Evolutionary conservation across 2,888 invertebrate species (phyloP), one percentile per base, ranked within the genome.

Genomic region (Dryadula phaetusa): DNA sequence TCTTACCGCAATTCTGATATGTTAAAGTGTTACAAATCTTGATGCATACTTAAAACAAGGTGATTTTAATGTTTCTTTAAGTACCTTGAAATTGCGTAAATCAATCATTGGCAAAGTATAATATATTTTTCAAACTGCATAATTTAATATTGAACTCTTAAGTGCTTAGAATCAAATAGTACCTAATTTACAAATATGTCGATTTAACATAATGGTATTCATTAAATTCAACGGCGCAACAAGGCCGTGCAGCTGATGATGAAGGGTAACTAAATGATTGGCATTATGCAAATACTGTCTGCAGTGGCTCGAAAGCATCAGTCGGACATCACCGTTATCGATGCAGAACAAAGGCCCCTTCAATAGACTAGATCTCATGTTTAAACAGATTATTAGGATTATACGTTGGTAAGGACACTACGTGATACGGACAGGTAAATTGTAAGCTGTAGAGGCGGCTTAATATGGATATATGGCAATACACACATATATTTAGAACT

Each of bases 231-330:
- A 70, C 70, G 82, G 81, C 82, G 78, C 87, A 86, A 87, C 82
- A 82, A 81, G 84, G 85, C 89, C 86, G 82, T 82, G 80, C 70
- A 71, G 82, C 83, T 88, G 88, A 90, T 88, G 87, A 88, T 85
- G 83, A 76, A 76, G 81, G 84, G 83, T 85, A 86, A 86, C 82
- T 84, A 75, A 80, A 80, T 80, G 80, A 81, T 80, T 85, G 83
- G 85, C 86, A 88, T 89, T 90, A 90, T 89, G 90, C 86, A 86
- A 91, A 91, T 89, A 81, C 81, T 84, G 85, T 85, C 86, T 84
- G 82, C 81, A 78, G 79, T 77, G 77, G 79, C 76, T 77, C 77
- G 81, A 81, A 81, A 84, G 85, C 83, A 80, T 81, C 75, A 75
- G 76, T 77, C 77, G 78, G 77, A 78, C 79, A 78, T 77, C 82